phyloP scores from a whole-genome alignment of 2,888 invertebrate genomes.

The Chymomyza caudatula region DNA sequence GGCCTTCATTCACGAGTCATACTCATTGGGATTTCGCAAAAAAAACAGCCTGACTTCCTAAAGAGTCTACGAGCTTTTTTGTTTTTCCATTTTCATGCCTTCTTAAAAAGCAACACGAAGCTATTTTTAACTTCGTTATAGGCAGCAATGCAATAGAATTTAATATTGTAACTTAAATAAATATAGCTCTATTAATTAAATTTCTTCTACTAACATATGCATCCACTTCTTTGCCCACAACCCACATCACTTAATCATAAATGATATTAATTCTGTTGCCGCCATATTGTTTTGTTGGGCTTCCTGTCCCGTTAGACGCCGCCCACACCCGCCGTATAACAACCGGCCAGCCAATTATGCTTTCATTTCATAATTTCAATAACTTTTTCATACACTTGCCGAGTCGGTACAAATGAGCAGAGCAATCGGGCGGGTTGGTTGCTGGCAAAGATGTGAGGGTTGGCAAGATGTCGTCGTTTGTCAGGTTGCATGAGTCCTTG shows the following conservation, averaged over 20 bases:
- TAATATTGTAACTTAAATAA: too few relatives aligned
- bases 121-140: too few relatives aligned
- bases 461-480: conserved; percentile 12
- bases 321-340: conserved; percentile 34
- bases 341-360: conserved; percentile 50
- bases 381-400: conserved; percentile 65
- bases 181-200: conserved; percentile 51
- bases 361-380: conserved; percentile 67
- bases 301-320: conserved; percentile 24
- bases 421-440: conserved; percentile 10
- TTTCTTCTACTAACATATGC: neutral
- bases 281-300: conserved; percentile 46
- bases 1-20: too few relatives aligned
- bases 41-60: too few relatives aligned
- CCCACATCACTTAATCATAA: conserved; percentile 33
- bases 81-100: too few relatives aligned
- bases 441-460: conserved; percentile 33
- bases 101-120: too few relatives aligned
- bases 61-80: too few relatives aligned
- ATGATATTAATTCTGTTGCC: conserved; percentile 41
- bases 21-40: too few relatives aligned
- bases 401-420: conserved; percentile 30
- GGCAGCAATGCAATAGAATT: too few relatives aligned
- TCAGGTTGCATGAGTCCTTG: conserved; percentile 11
- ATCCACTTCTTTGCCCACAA: neutral